Evolutionary conservation across 2,113 vertebrate species (phyloP), one percentile per base, ranked within the genome.

Genomic region (Heliornis fulica): DNA sequence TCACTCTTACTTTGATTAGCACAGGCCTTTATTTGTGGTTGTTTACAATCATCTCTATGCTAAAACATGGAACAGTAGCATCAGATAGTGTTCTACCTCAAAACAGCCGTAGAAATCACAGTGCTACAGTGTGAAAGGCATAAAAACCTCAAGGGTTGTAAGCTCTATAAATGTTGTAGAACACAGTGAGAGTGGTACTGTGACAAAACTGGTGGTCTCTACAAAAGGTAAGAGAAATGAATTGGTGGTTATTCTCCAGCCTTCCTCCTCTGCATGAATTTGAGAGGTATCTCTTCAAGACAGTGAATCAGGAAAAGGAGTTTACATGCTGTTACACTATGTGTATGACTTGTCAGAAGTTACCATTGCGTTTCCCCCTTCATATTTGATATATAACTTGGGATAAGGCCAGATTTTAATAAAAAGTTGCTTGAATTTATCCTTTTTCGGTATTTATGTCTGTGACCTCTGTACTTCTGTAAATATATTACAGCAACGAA

Each of bases 51-150:
- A 81, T 79, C 36, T 72, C 23, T 43, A 0, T 26, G 31, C 61
- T 59, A 18, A 91, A 95, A 68, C 82, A 65, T 7, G n/a, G 84
- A 91, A 93, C 83, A 91, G 51, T 64, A 94, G 87, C 36, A 82
- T 65, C 65, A 87, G 70, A 68, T 57, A 86, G 40, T 9, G 5
- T 85, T 95, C 51, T 63, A 28, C 46, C 84, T 84, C 41, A 84
- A 81, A 87, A 66, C 3, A 87, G 74, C 56, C 65, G 48, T 31
- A 64, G 65, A 87, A 94, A 85, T 93, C 84, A 57, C 36, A 53
- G 50, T 46, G 46, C 48, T 46, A 9, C 34, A 36, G 75, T 2
- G 2, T 80, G 85, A 94, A 60, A 93, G 82, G 72, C 0, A 0
- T 60, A 65, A 92, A 95, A 56, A n/a, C n/a, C 59, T 41, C 18